phyloP scores from a whole-genome alignment of 2,888 invertebrate genomes.

The Pterostichus madidus region DNA sequence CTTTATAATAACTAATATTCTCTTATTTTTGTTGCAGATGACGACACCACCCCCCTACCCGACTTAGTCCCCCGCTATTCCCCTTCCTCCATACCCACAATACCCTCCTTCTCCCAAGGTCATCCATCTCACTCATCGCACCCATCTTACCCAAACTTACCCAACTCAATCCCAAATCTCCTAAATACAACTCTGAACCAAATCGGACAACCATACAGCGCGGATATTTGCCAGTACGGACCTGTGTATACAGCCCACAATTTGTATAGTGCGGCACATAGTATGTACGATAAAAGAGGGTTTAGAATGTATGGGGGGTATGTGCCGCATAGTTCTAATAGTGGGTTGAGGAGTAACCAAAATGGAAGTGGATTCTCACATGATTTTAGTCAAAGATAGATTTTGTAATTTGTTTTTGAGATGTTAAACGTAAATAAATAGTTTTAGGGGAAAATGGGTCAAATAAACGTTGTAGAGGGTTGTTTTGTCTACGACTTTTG shows the following conservation, averaged over 20 bases:
- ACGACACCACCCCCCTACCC: constrained; percentile 45
- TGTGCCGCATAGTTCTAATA: constrained; percentile 71
- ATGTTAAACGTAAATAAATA: too few species aligned
- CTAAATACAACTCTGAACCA: constrained; percentile 73
- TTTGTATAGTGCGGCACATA: constrained; percentile 73
- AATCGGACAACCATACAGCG: constrained; percentile 82
- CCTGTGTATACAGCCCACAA: constrained; percentile 83
- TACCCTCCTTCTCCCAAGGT: constrained; percentile 62
- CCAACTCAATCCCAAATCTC: background rate
- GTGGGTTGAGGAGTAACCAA: background rate
- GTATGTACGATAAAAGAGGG: constrained; percentile 73
- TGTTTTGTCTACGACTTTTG: too few species aligned
- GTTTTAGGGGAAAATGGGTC: too few species aligned
- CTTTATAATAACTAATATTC: too few species aligned
- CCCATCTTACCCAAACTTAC: background rate
- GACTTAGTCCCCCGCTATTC: constrained; percentile 68
- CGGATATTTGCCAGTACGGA: constrained; percentile 84
- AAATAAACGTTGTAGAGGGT: too few species aligned
- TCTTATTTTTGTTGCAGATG: constrained; percentile 53
- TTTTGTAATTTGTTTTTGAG: background rate
- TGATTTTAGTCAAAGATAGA: constrained; percentile 54
- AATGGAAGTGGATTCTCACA: constrained; percentile 27
- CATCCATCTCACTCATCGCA: background rate
- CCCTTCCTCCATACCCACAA: constrained; percentile 64
- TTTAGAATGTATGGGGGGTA: constrained; percentile 75